Evolutionary conservation across 1,140 invertebrate genomes (phyloP).

Genomic region (Bombus confusus): DNA sequence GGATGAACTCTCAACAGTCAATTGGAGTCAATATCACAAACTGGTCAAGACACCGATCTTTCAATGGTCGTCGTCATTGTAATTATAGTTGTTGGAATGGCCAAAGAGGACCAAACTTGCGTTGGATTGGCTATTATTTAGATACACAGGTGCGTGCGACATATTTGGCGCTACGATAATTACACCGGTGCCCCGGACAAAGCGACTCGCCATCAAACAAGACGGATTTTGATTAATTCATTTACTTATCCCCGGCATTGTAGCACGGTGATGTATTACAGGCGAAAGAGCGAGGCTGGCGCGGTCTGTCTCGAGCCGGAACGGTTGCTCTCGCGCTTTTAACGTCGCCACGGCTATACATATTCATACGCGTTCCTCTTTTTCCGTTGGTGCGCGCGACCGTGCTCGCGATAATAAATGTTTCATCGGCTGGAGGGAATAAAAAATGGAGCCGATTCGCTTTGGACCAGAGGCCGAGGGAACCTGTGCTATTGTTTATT

Average conservation of each 20-base stretch:
- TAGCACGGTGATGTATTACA: constrained; percentile 22
- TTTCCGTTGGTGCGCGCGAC: constrained; percentile 3
- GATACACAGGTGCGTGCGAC: constrained; percentile 40
- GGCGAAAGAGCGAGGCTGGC: background rate
- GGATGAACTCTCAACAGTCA: background rate
- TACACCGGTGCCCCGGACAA: constrained; percentile 27
- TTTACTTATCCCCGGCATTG: constrained; percentile 38
- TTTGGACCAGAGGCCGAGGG: background rate
- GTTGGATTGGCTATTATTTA: constrained; percentile 39
- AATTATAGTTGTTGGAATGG: background rate
- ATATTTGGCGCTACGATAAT: constrained; percentile 44
- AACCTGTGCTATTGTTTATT: constrained; percentile 25
- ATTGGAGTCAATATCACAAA: background rate
- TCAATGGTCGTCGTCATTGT: background rate
- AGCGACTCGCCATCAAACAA: constrained; percentile 43
- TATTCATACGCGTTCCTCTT: constrained; percentile 18
- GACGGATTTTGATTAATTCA: constrained; percentile 48
- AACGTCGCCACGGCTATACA: constrained; percentile 16
- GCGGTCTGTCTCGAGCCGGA: background rate
- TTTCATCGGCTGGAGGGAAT: constrained; percentile 8
- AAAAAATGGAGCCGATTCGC: constrained; percentile 21
- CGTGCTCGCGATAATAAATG: constrained; percentile 29
- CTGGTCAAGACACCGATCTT: background rate
- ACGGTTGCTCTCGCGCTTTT: constrained; percentile 17
- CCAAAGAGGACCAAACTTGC: background rate